Base-by-base conservation (phyloP, 2,113 vertebrate genomes). In the Tiliqua scincoides region DNA sequence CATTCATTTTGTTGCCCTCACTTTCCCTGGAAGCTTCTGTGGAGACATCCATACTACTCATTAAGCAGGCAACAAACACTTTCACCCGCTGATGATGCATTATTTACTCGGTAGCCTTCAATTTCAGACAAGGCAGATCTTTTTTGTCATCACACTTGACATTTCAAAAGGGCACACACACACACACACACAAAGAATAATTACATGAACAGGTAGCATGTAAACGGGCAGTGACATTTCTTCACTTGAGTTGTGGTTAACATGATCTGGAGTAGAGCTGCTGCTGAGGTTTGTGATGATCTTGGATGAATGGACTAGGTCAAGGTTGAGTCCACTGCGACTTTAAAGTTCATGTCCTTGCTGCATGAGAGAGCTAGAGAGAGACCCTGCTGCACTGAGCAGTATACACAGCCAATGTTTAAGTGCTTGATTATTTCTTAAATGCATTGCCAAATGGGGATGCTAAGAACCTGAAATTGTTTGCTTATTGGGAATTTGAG, bases 1-100 rank as follows among this genome's bases (percentile, higher is more conserved):
- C n/a, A n/a, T n/a, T 57, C 54, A 9, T 6, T 79, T 75, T 84
- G 43, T 4, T 35, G 40, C 21, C 82, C 74, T 72, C 71, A 71
- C 88, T 85, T 67, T 61, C 25, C n/a, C 57, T 27, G 74, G 21
- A 54, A 79, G 25, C 57, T 89, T 25, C 83, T 74, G 85, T 1
- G 1, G 15, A 30, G 21, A 87, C 87, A 37, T 15, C 63, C 27
- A 21, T 27, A 4, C 65, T 65, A 32, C 12, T 73, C 71, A 52
- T 14, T 88, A 81, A 87, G 79, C 72, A 32, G 77, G 2, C 3
- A 83, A 77, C 0, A 71, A 73, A 61, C 54, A 14, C 1, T 78
- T 89, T 72, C 11, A 73, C 76, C 71, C 83, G 59, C 25, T 0
- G 86, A 87, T 82, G 83, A 67, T 0, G 0, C 12, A 15, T 6